Percentiles rank a stretch among this genome's conserved stretches.
These are phyloP conservation scores for Drosophila murphyi DNA, from an alignment of 1,140 invertebrate species.

Conservation along the genomic window DNA sequence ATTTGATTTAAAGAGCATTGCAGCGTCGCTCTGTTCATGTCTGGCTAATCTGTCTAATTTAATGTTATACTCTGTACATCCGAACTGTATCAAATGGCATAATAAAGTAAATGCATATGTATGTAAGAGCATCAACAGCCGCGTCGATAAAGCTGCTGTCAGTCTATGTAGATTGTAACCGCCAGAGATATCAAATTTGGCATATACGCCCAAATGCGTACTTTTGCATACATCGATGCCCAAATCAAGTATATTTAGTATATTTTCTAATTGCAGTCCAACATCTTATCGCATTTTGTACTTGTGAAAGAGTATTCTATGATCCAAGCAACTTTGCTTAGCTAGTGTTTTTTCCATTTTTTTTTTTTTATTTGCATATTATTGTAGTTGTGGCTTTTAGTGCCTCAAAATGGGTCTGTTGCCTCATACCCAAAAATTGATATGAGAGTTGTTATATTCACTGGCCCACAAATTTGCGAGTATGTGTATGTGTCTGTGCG, in stretches of 20 bases:
- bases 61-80: conserved; percentile 18
- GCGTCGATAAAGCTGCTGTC: conserved; percentile 7
- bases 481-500: conserved; percentile 10
- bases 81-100: conserved; percentile 15
- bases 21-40: neutral
- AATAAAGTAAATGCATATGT: conserved; percentile 32
- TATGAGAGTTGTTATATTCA: conserved; percentile 78
- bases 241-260: neutral
- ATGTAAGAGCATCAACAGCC: conserved; percentile 13
- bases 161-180: neutral
- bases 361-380: conserved; percentile 35
- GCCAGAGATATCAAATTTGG: neutral
- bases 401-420: conserved; percentile 16
- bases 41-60: conserved; percentile 3
- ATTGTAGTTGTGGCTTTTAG: conserved; percentile 50
- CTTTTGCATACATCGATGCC: neutral
- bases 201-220: neutral
- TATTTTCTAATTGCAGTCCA: neutral
- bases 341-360: neutral
- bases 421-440: conserved; percentile 15
- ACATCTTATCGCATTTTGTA: neutral
- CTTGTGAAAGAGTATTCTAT: conserved; percentile 3
- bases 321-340: neutral
- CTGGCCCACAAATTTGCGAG: neutral
- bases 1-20: conserved; percentile 4